Conservation (phyloP, 2,113 vertebrate genomes). For the Onychostoma macrolepis region DNA sequence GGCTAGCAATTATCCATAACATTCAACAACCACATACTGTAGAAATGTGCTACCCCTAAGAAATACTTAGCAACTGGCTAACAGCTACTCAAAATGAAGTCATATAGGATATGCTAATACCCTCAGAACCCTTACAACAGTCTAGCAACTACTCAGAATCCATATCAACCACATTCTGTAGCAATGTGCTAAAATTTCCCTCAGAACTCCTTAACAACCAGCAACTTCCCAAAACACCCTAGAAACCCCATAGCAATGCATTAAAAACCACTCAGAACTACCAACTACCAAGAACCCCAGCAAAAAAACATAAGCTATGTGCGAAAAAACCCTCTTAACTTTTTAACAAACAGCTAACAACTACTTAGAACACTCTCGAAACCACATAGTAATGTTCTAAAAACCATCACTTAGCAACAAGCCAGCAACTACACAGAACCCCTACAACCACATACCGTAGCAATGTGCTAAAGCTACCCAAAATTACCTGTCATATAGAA, state of each 20-base stretch:
- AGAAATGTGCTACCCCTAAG: background rate
- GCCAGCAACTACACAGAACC: background rate
- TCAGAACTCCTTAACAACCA: no score
- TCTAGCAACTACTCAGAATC: no score
- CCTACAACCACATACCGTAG: background rate
- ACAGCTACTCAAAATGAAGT: no score
- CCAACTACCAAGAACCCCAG: no score
- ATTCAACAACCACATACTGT: no score
- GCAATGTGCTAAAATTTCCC: no score
- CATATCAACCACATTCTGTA: no score
- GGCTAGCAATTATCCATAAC: background rate
- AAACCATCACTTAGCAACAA: background rate
- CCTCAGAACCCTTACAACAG: no score
- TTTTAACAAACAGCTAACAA: background rate
- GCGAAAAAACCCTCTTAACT: background rate
- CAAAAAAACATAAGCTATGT: no score
- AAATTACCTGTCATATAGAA: background rate
- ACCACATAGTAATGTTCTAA: background rate
- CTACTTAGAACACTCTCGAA: background rate
- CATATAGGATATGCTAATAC: no score
- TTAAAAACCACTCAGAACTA: background rate
- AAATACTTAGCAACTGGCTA: background rate
- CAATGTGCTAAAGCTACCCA: background rate
- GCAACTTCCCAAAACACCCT: no score
- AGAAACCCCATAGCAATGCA: background rate